Evolutionary conservation across 2,797 vertebrate species (phyloP).

Genomic region (Gymnocypris eckloni): DNA sequence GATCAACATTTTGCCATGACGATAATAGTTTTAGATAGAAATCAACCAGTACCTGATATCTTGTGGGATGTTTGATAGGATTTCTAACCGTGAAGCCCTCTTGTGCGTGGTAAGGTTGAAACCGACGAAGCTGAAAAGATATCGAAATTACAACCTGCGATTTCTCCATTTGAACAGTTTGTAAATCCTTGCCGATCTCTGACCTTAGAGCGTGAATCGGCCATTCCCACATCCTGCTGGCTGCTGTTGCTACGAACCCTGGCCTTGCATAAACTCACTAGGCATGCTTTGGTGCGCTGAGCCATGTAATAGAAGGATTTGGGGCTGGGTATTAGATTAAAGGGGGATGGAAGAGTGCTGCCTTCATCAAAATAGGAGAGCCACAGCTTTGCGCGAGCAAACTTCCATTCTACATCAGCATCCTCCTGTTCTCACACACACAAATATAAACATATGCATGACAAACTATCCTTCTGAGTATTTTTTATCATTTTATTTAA

Average conservation of each 20-base stretch:
- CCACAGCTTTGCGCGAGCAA: conserved; percentile 90
- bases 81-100: conserved; percentile 79
- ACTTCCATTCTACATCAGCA: conserved; percentile 90
- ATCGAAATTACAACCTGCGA: conserved; percentile 32
- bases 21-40: not conserved
- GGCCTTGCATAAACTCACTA: conserved; percentile 80
- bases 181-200: conserved; percentile 36
- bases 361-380: conserved; percentile 89
- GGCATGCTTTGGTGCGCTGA: conserved; percentile 72
- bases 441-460: conserved; percentile 2
- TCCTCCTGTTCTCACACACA: conserved; percentile 77
- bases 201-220: conserved; percentile 84
- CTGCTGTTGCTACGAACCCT: conserved; percentile 79
- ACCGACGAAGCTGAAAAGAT: conserved; percentile 77
- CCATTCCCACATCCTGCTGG: conserved; percentile 82
- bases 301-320: conserved; percentile 87
- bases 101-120: conserved; percentile 74
- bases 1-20: not conserved
- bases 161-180: not conserved
- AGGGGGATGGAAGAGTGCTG: conserved; percentile 87
- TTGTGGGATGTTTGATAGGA: conserved; percentile 82
- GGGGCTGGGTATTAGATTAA: conserved; percentile 87
- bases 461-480: not conserved
- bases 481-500: not conserved
- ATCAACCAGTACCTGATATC: conserved; percentile 78